Base-by-base conservation (phyloP, 2,113 vertebrate genomes). In the Thermophis baileyi region DNA sequence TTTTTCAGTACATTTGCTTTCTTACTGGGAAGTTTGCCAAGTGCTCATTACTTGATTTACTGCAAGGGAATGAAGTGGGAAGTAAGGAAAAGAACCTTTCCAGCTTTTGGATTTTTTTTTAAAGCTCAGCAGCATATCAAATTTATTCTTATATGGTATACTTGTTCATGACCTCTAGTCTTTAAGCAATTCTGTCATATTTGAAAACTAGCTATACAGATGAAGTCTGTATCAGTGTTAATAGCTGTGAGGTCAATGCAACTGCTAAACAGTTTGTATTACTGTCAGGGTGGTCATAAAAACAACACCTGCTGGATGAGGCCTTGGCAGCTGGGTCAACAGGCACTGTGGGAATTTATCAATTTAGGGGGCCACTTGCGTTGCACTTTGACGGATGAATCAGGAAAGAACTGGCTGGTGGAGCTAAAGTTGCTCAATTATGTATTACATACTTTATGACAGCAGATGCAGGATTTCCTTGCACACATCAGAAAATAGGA, bases 321-420 rank as follows among this genome's bases (percentile, higher is more conserved):
- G 98, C 98, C 98, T 98, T 98, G 98, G 98, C 99, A 99, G 99
- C 99, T 99, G 99, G 99, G 99, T 99, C 99, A 99, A 99, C 98
- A 99, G 99, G 98, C 99, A 98, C 99, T 98, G 98, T 98, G 98
- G 99, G 99, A 99, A 99, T 99, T 98, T 98, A 98, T 99, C 99
- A 98, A 98, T 98, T 98, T 97, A 98, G 98, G 98, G 98, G 98
- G 97, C 96, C 97, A 97, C 97, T 97, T 97, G 97, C 97, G 98
- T 97, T 97, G 98, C 98, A 98, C 96, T 97, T 96, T 97, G 97
- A 97, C 97, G 98, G 97, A 98, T 98, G 98, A 98, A 97, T 97
- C 97, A 97, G 97, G 96, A 97, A 96, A 97, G 96, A 95, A 97
- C 97, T 96, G 97, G 97, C 98, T 98, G 97, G 97, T 96, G 97